Evolutionary conservation across 1,140 invertebrate genomes (phyloP).

Genomic region (Solen grandis): DNA sequence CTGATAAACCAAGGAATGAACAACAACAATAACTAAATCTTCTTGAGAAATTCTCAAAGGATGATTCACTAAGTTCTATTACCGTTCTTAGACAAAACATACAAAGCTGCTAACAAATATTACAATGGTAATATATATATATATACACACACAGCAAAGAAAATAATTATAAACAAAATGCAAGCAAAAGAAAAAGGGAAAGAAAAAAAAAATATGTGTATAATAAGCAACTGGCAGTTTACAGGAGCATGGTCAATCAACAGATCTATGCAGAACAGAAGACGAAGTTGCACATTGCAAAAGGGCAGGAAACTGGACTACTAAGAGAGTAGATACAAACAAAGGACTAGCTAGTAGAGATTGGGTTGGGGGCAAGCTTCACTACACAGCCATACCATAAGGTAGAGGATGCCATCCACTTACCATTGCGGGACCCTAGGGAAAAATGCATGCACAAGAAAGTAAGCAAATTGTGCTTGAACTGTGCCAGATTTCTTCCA

Average conservation of each 20-base stretch:
- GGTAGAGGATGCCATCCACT: conserved; percentile 54
- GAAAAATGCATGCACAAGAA: conserved; percentile 58
- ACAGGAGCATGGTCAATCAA: too few relatives aligned
- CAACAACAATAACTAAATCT: conserved; percentile 18
- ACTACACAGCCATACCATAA: conserved; percentile 55
- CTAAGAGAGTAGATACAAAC: too few relatives aligned
- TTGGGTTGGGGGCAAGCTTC: conserved; percentile 1
- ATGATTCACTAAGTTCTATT: conserved; percentile 4
- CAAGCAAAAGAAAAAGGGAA: too few relatives aligned
- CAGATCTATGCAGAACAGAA: too few relatives aligned
- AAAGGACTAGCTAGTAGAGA: conserved; percentile 3
- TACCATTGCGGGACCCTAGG: conserved; percentile 56
- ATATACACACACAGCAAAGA: neutral
- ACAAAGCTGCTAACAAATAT: too few relatives aligned
- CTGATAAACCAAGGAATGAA: neutral
- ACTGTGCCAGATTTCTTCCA: conserved; percentile 9
- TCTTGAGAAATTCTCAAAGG: neutral
- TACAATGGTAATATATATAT: neutral
- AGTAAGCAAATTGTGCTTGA: conserved; percentile 50
- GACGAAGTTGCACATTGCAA: neutral
- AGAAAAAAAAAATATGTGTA: neutral
- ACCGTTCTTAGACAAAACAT: conserved; percentile 5
- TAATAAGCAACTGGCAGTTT: neutral
- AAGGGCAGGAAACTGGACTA: conserved; percentile 6
- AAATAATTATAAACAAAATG: too few relatives aligned